Percentiles rank a stretch among this genome's conserved stretches.
phyloP scores from a whole-genome alignment of 53 echinoderm and acorn worm species.

The Arbacia lixula region DNA sequence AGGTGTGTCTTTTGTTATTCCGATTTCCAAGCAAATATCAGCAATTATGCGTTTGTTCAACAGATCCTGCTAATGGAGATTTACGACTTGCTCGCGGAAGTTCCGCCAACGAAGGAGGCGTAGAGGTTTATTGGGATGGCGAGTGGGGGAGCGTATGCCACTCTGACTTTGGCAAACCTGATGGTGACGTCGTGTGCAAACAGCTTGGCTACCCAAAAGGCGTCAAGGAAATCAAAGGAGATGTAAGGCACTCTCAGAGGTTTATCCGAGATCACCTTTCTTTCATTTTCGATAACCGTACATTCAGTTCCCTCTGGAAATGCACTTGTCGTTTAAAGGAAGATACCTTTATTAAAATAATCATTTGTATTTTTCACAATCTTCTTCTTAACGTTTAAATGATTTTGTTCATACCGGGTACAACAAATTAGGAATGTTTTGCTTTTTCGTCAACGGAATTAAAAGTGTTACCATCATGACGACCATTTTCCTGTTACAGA shows the following conservation, averaged over 20 bases:
- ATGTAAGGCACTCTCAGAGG: background rate
- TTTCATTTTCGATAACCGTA: background rate
- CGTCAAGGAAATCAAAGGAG: background rate
- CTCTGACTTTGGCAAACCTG: constrained; percentile 1
- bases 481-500: too few relatives aligned
- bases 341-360: too few relatives aligned
- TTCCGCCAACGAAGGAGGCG: constrained; percentile 14
- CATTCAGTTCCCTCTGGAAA: background rate
- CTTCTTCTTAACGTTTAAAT: too few relatives aligned
- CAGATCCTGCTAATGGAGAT: constrained; percentile 10
- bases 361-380: too few relatives aligned
- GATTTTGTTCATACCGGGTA: too few relatives aligned
- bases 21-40: too few relatives aligned
- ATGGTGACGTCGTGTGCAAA: constrained; percentile 18
- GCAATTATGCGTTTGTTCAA: too few relatives aligned
- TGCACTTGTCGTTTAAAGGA: too few relatives aligned
- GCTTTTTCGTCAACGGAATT: too few relatives aligned
- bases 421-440: too few relatives aligned
- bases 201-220: constrained; percentile 31
- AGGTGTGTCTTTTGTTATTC: too few relatives aligned
- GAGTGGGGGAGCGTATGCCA: constrained; percentile 27
- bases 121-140: constrained; percentile 31
- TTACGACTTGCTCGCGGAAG: background rate
- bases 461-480: too few relatives aligned
- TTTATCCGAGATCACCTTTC: background rate